These are phyloP conservation scores for Nematostella vectensis DNA, from an alignment of 92 coral and sea anemone species.

Conservation along the genomic window DNA sequence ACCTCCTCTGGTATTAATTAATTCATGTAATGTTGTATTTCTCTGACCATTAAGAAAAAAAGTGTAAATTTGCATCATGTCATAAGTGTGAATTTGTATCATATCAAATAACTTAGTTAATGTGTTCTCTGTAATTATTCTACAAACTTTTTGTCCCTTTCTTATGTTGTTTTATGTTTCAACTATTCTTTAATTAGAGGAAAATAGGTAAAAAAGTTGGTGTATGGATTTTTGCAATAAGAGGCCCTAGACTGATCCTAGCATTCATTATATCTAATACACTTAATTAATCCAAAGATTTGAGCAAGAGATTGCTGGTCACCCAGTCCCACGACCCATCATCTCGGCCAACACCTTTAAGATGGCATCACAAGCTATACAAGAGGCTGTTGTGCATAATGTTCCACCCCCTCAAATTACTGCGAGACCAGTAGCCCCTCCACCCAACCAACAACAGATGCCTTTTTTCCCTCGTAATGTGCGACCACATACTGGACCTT, in stretches of 20 bases:
- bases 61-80: too few species aligned
- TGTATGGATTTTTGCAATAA: neutral
- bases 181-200: too few species aligned
- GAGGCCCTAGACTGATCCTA: too few species aligned
- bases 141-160: neutral
- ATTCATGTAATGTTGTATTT: too few species aligned
- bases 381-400: conserved; percentile 39
- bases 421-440: conserved; percentile 46
- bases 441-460: conserved; percentile 54
- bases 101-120: too few species aligned
- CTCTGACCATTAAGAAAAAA: too few species aligned
- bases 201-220: too few species aligned
- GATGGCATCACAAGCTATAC: conserved; percentile 79
- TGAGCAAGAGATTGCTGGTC: conserved; percentile 93
- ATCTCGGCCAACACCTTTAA: conserved; percentile 84
- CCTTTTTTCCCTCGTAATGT: conserved; percentile 19
- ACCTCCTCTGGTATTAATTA: too few species aligned
- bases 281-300: conserved; percentile 35
- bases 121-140: neutral
- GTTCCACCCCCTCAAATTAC: conserved; percentile 22
- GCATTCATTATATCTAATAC: neutral
- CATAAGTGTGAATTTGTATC: too few species aligned
- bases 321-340: conserved; percentile 66
- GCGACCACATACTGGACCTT: conserved; percentile 8
- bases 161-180: conserved; percentile 1